Evolutionary conservation across 2,888 invertebrate species (phyloP).

Genomic region (Miltochrista miniata): DNA sequence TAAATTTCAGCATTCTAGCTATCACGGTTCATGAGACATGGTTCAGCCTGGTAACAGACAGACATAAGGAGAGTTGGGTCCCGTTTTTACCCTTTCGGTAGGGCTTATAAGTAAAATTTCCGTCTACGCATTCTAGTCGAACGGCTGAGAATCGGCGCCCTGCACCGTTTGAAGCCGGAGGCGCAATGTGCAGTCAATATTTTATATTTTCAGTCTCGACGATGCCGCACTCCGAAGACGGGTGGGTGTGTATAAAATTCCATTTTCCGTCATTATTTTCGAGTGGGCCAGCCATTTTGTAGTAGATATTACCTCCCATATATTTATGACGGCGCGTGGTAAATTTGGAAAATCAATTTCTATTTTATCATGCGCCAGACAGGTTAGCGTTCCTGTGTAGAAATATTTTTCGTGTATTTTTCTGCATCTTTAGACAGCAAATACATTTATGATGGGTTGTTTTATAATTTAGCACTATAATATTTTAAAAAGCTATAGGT

Average conservation of each 20-base stretch:
- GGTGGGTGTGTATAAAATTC: conserved; percentile 49
- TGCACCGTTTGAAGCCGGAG: conserved; percentile 27
- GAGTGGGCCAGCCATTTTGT: conserved; percentile 55
- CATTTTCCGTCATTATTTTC: conserved; percentile 74
- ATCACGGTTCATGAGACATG: too few species aligned
- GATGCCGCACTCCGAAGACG: conserved; percentile 25
- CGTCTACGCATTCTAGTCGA: too few species aligned
- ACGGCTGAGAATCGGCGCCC: conserved; percentile 3
- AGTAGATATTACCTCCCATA: conserved; percentile 29
- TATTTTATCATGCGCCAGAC: conserved; percentile 4
- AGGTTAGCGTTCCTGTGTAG: not conserved
- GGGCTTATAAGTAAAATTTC: too few species aligned
- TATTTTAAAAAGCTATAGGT: too few species aligned
- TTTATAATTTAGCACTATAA: too few species aligned
- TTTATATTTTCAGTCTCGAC: conserved; percentile 47
- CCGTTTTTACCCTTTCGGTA: too few species aligned
- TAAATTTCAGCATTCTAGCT: too few species aligned
- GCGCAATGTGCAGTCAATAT: conserved; percentile 51
- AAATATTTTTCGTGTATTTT: too few species aligned
- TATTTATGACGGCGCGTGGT: conserved; percentile 38
- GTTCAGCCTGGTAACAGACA: too few species aligned
- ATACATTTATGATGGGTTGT: too few species aligned
- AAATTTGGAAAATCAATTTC: conserved; percentile 41
- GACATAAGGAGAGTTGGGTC: too few species aligned
- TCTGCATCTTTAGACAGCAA: too few species aligned